phyloP scores from a whole-genome alignment of 1,140 invertebrate genomes.

The Eriosoma lanigerum region DNA sequence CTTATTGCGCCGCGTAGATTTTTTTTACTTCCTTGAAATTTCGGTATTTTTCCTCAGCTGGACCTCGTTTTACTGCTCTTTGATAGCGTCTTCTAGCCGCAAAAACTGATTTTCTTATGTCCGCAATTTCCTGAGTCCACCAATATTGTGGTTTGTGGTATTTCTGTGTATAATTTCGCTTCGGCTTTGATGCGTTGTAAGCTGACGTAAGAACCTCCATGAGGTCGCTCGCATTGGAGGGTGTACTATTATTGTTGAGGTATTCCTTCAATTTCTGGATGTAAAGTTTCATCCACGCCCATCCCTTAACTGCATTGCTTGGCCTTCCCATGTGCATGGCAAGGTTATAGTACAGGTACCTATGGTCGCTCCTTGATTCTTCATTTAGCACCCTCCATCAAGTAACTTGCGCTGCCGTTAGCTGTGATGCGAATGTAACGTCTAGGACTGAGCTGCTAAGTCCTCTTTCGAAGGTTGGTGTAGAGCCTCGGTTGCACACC shows the following conservation, averaged over 20 bases:
- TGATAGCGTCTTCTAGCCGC: neutral
- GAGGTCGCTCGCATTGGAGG: neutral
- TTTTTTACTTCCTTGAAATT: neutral
- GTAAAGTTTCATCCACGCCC: neutral
- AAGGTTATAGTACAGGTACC: neutral
- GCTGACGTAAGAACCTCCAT: neutral
- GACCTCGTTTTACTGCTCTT: neutral
- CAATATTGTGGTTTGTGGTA: neutral
- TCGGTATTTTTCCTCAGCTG: neutral
- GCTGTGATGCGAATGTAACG: neutral
- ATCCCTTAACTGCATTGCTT: neutral
- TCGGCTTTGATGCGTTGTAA: neutral
- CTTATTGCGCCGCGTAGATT: neutral
- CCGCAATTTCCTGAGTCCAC: neutral
- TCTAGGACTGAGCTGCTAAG: neutral
- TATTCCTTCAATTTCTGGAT: neutral
- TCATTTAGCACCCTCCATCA: neutral
- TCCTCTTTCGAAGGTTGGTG: slow-evolving; percentile 29
- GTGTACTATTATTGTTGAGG: neutral
- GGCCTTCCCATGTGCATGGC: neutral
- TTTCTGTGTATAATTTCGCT: no score
- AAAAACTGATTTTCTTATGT: neutral
- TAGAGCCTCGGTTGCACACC: neutral
- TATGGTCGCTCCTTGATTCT: neutral
- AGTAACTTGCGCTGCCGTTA: neutral